Conservation (phyloP, 2,888 invertebrate species). For the Hybos culiciformis region DNA sequence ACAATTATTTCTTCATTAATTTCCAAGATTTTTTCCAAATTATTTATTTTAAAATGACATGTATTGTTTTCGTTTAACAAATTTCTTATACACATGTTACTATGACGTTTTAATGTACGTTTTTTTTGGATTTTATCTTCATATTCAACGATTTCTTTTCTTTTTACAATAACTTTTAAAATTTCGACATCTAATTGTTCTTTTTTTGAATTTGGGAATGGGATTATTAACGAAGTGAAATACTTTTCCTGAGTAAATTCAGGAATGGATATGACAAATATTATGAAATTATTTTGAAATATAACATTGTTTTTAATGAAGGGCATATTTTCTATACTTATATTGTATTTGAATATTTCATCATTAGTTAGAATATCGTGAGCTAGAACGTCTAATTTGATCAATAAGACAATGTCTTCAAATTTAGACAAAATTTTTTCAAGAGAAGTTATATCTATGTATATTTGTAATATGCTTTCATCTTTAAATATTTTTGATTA, state of each 20-base stretch:
- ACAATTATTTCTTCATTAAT: background rate
- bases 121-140: background rate
- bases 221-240: background rate
- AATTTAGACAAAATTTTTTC: too few relatives aligned
- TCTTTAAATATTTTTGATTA: too few relatives aligned
- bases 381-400: conserved; percentile 2
- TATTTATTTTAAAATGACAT: background rate
- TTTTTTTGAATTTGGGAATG: background rate
- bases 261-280: background rate
- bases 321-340: background rate
- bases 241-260: background rate
- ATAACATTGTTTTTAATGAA: background rate
- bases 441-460: too few relatives aligned
- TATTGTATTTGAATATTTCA: conserved; percentile 4
- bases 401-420: conserved; percentile 3
- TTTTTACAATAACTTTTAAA: background rate
- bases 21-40: background rate
- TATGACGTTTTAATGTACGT: background rate
- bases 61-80: background rate
- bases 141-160: background rate
- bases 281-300: background rate
- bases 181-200: background rate
- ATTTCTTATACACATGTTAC: background rate
- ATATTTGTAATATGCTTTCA: too few relatives aligned
- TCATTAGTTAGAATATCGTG: conserved; percentile 4